Conservation (phyloP, 1,140 invertebrate species). For the Scaptodrosophila lebanonensis region DNA sequence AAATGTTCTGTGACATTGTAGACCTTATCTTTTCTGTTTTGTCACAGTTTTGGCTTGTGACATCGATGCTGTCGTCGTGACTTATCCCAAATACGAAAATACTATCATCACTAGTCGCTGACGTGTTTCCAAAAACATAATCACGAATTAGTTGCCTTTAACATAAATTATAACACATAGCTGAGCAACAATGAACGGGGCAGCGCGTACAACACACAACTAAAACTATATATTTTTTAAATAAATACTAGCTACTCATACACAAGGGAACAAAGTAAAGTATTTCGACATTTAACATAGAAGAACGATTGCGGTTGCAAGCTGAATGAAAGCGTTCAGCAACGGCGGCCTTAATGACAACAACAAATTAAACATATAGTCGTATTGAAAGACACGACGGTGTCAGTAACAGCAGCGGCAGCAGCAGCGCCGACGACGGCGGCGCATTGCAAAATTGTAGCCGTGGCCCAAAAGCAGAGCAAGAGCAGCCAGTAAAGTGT, state of each 20-base stretch:
- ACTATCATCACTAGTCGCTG: too few species aligned
- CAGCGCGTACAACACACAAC: conserved; percentile 16
- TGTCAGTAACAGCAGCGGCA: conserved; percentile 7
- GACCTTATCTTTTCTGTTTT: too few species aligned
- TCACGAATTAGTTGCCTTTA: conserved; percentile 25
- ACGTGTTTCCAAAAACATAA: conserved; percentile 42
- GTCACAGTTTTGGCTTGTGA: too few species aligned
- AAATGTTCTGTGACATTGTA: too few species aligned
- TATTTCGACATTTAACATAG: too few species aligned
- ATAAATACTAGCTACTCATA: too few species aligned
- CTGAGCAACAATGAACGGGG: conserved; percentile 9
- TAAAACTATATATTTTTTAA: background rate
- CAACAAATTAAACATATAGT: background rate
- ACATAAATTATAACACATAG: conserved; percentile 26
- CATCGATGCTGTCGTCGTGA: too few species aligned
- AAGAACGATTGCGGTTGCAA: conserved; percentile 3
- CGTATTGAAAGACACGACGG: too few species aligned
- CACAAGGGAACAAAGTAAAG: too few species aligned
- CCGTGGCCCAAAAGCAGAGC: conserved; percentile 42
- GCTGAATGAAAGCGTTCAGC: background rate
- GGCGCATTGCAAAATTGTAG: conserved; percentile 42
- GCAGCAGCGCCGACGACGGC: conserved; percentile 20
- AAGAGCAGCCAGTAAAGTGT: background rate
- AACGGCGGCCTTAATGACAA: conserved; percentile 10
- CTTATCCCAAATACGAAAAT: too few species aligned